Percentiles rank a stretch among this genome's conserved stretches.
Evolutionary conservation across 2,797 vertebrate genomes (phyloP).

Genomic region (Catharus ustulatus): DNA sequence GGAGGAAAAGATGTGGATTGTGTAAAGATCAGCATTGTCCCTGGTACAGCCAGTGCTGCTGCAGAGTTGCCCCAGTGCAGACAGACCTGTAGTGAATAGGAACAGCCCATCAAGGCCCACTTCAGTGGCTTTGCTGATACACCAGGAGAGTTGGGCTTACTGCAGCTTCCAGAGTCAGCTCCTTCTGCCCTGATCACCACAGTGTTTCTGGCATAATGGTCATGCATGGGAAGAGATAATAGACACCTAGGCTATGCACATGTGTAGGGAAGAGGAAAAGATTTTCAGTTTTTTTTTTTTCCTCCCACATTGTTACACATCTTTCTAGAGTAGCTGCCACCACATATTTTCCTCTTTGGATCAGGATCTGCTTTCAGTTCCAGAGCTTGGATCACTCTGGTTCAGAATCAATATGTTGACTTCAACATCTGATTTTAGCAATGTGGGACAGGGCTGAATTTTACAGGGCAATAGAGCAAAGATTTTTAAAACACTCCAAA

Average conservation of each 20-base stretch:
- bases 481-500: neutral
- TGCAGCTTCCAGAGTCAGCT: neutral
- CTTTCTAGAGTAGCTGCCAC: neutral
- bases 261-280: neutral
- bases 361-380: neutral
- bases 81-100: neutral
- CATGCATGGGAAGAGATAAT: neutral
- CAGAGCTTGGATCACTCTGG: neutral
- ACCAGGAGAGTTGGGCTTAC: neutral
- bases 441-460: neutral
- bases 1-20: neutral
- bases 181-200: neutral
- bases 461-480: neutral
- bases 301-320: accelerated
- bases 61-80: neutral
- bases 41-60: neutral
- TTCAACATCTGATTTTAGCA: neutral
- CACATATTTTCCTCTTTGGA: neutral
- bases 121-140: neutral
- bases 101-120: neutral
- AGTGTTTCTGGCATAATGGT: neutral
- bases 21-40: neutral
- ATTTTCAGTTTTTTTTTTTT: neutral
- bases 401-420: neutral
- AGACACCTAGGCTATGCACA: neutral